These are phyloP conservation scores for Papilio xuthus DNA, from an alignment of 1,140 invertebrate genomes.

Conservation along the genomic window DNA sequence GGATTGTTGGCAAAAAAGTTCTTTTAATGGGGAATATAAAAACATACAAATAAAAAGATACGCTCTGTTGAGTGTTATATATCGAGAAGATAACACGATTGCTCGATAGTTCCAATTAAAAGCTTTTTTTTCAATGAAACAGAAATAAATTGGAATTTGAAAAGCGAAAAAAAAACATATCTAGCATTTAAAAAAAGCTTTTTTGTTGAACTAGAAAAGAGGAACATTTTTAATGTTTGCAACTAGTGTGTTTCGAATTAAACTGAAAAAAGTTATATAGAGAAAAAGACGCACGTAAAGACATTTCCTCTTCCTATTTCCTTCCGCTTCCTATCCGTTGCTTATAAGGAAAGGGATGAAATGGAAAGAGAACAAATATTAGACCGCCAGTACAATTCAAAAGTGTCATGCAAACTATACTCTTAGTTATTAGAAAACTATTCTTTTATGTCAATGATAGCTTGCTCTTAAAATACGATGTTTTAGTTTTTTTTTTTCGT, in stretches of 20 bases:
- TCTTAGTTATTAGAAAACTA: too few species aligned
- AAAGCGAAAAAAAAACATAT: not conserved
- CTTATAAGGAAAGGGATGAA: too few species aligned
- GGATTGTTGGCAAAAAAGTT: too few species aligned
- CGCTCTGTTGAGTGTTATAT: too few species aligned
- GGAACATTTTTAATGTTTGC: not conserved
- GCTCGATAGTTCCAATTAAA: not conserved
- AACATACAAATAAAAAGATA: too few species aligned
- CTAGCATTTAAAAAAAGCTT: not conserved
- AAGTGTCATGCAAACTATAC: too few species aligned
- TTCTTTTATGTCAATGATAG: not conserved
- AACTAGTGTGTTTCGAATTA: not conserved
- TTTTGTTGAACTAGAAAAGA: not conserved
- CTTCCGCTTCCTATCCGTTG: too few species aligned
- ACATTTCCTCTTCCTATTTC: too few species aligned
- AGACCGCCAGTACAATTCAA: too few species aligned
- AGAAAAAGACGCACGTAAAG: not conserved
- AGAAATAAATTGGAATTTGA: not conserved
- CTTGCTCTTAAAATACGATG: not conserved
- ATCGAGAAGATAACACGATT: not conserved
- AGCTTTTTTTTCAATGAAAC: not conserved
- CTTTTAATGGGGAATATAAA: too few species aligned
- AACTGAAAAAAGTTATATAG: not conserved
- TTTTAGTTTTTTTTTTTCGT: not conserved
- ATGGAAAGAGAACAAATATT: too few species aligned